Evolutionary conservation across 1,140 invertebrate genomes (phyloP), one percentile per base, ranked within the genome.

Genomic region (Macrosteles quadrilineatus): DNA sequence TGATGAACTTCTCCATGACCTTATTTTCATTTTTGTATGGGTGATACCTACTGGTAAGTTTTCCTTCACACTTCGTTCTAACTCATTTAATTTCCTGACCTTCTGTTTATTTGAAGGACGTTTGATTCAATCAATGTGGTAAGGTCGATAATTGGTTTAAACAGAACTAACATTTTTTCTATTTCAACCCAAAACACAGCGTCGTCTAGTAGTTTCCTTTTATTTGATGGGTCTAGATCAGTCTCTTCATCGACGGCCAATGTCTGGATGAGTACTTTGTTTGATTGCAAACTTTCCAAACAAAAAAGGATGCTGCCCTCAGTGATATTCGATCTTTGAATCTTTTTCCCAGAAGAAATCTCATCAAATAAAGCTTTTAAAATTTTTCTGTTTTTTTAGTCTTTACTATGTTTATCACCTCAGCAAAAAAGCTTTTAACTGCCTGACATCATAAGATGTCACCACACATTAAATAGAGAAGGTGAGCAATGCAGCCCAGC

Each of bases 131-230:
- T 57, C n/a, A 25, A 23, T 30, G 55, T 68, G 17, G 70, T 64
- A 30, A 57, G 27, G 43, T 64, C 21, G 31, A 65, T 30, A 40
- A 70, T 70, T 17, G 71, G 71, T 19, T 59, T 29, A 32, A 72
- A 17, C 32, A 72, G 17, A n/a, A 66, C n/a, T 25, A 66, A 50
- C 27, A 70, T 19, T 40, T 53, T 66, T 21, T 67, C 27, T 50
- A 72, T 31, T 23, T 50, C 55, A 6, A 36, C 23, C 71, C 68
- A 72, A 68, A 72, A 65, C 12, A 68, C 67, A 53, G 27, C 71
- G 57, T 69, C 62, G 36, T 64, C 43, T 11, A 72, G 50, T 53
- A 72, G 45, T 36, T 23, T 11, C 31, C 32, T 57, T 29, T 69
- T 63, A 14, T 64, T 17, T 25, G 25, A 36, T 1, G 50, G 29